Percentiles rank a stretch among this genome's conserved stretches.
Conservation (phyloP, 1,140 invertebrate genomes). For the Mizuhopecten yessoensis region DNA sequence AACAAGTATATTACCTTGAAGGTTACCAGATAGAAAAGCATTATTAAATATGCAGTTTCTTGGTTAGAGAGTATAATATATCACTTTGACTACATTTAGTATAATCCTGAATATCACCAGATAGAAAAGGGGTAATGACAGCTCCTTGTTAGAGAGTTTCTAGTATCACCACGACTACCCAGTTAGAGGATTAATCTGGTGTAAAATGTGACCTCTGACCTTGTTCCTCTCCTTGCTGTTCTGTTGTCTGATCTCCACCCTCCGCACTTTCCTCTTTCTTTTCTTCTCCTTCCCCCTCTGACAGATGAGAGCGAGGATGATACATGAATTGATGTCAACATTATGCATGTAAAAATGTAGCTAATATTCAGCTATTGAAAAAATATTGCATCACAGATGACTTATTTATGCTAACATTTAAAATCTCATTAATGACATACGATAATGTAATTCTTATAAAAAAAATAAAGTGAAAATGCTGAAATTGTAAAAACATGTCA, state of each 20-base stretch:
- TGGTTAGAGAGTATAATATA: background rate
- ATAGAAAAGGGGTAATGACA: background rate
- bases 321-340: background rate
- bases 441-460: too few relatives aligned
- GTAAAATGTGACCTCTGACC: background rate
- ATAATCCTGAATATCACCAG: background rate
- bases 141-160: background rate
- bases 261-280: constrained; percentile 15
- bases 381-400: too few relatives aligned
- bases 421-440: too few relatives aligned
- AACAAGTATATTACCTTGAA: background rate
- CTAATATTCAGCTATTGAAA: too few relatives aligned
- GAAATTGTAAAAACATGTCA: too few relatives aligned
- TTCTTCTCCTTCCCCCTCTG: constrained; percentile 10
- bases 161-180: background rate
- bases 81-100: too few relatives aligned
- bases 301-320: background rate
- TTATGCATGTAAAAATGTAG: background rate
- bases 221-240: background rate
- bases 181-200: background rate
- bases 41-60: background rate
- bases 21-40: background rate
- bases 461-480: too few relatives aligned
- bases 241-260: constrained; percentile 1
- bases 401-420: too few relatives aligned